phyloP scores from a whole-genome alignment of 1,140 invertebrate genomes.

The Potamilus streckersoni region DNA sequence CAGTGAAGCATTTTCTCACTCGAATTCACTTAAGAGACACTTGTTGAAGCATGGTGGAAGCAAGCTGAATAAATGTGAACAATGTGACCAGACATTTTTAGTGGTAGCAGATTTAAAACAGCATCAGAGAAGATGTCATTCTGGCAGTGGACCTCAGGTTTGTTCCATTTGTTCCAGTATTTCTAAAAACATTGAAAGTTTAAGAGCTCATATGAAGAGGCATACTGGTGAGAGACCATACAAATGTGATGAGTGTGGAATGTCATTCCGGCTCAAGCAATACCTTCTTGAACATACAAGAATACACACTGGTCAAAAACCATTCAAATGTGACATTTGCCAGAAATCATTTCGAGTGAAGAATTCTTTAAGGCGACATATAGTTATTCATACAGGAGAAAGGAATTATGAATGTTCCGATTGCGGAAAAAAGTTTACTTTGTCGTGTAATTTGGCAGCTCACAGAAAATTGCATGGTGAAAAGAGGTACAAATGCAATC shows the following conservation, averaged over 20 bases:
- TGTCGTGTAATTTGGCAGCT: too few relatives aligned
- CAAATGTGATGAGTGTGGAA: conserved; percentile 10
- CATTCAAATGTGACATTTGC: conserved; percentile 10
- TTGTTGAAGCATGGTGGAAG: neutral
- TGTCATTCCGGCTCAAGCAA: conserved; percentile 2
- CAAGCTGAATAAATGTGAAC: neutral
- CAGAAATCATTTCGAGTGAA: conserved; percentile 8
- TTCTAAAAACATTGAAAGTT: neutral
- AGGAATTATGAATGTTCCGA: too few relatives aligned
- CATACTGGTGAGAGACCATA: conserved; percentile 9
- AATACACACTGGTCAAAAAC: conserved; percentile 7
- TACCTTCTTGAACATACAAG: conserved; percentile 8
- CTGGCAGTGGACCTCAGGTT: neutral
- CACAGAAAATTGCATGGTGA: too few relatives aligned
- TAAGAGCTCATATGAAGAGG: conserved; percentile 3
- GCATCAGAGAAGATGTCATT: neutral
- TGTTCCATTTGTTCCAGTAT: neutral
- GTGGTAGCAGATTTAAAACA: conserved; percentile 2
- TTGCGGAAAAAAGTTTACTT: too few relatives aligned
- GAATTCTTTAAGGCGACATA: neutral
- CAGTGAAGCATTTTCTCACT: neutral
- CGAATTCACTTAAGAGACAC: neutral
- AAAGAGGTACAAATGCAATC: too few relatives aligned
- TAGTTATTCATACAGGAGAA: too few relatives aligned
- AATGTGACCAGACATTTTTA: conserved; percentile 1